Conservation (phyloP, 2,888 invertebrate species). For the Xylota segnis region DNA sequence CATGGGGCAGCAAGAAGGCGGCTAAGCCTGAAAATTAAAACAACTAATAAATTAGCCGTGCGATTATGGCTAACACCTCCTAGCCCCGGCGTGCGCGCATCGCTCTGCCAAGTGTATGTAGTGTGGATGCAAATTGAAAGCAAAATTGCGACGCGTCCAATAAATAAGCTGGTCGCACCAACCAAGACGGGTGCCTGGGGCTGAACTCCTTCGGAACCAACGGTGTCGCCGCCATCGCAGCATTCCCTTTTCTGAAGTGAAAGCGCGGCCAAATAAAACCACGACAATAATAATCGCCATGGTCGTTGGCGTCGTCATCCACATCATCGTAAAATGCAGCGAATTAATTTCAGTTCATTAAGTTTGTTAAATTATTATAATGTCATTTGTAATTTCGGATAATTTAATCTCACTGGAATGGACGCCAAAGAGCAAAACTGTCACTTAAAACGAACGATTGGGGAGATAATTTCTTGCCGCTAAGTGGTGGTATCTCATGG, state of each 20-base stretch:
- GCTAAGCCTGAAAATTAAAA: conserved; percentile 75
- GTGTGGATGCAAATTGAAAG: conserved; percentile 74
- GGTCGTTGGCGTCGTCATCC: conserved; percentile 69
- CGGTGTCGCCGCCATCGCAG: conserved; percentile 9
- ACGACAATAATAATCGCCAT: conserved; percentile 65
- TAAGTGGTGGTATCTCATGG: conserved; percentile 41
- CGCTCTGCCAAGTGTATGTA: conserved; percentile 19
- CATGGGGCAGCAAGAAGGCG: conserved; percentile 63
- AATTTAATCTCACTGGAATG: conserved; percentile 72
- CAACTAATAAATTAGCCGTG: conserved; percentile 72
- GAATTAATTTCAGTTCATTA: conserved; percentile 75
- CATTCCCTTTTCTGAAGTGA: conserved; percentile 64
- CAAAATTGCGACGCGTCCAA: conserved; percentile 73
- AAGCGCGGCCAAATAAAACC: conserved; percentile 69
- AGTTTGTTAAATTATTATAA: conserved; percentile 74
- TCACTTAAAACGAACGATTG: conserved; percentile 63
- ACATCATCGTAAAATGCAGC: conserved; percentile 73
- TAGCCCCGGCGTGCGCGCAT: conserved; percentile 36
- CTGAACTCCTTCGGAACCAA: conserved; percentile 42
- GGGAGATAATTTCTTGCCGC: conserved; percentile 43
- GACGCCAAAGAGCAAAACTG: conserved; percentile 68
- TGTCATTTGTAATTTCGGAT: conserved; percentile 75
- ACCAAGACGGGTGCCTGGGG: conserved; percentile 16
- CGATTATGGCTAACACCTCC: conserved; percentile 73
- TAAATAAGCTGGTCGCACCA: conserved; percentile 59